These are phyloP conservation scores for Danionella cerebrum DNA, from an alignment of 2,113 vertebrate species.

Conservation along the genomic window DNA sequence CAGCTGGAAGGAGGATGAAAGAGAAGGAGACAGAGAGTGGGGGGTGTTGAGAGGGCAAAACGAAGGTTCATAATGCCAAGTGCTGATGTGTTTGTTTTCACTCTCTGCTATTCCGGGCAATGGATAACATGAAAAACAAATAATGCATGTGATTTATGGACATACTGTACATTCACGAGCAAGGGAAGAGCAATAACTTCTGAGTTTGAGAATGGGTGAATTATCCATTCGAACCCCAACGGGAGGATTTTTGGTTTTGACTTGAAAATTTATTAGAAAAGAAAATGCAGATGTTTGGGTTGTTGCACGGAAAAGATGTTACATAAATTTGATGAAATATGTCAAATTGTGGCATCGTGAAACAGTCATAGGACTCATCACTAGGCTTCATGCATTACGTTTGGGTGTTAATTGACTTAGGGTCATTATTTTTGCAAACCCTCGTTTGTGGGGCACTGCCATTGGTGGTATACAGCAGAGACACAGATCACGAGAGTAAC, in stretches of 20 bases:
- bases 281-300: not conserved
- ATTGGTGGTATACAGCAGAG: too few relatives aligned
- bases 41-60: constrained; percentile 54
- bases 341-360: too few relatives aligned
- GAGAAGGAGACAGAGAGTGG: constrained; percentile 38
- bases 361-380: too few relatives aligned
- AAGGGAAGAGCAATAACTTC: constrained; percentile 52
- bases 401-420: too few relatives aligned
- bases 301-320: not conserved
- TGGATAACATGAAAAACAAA: constrained; percentile 61
- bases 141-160: constrained; percentile 61
- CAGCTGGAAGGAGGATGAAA: constrained; percentile 64
- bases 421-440: too few relatives aligned
- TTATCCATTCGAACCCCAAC: constrained; percentile 41
- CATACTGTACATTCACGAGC: constrained; percentile 54
- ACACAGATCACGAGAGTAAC: too few relatives aligned
- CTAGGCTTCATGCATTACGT: too few relatives aligned
- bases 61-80: constrained; percentile 65
- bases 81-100: constrained; percentile 71
- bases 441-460: too few relatives aligned
- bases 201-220: constrained; percentile 38
- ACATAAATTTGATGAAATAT: too few relatives aligned
- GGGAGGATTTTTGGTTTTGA: constrained; percentile 6
- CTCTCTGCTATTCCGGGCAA: constrained; percentile 64
- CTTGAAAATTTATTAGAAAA: constrained; percentile 17